phyloP scores from a whole-genome alignment of 2,113 vertebrate species.

The Corythaixoides concolor region DNA sequence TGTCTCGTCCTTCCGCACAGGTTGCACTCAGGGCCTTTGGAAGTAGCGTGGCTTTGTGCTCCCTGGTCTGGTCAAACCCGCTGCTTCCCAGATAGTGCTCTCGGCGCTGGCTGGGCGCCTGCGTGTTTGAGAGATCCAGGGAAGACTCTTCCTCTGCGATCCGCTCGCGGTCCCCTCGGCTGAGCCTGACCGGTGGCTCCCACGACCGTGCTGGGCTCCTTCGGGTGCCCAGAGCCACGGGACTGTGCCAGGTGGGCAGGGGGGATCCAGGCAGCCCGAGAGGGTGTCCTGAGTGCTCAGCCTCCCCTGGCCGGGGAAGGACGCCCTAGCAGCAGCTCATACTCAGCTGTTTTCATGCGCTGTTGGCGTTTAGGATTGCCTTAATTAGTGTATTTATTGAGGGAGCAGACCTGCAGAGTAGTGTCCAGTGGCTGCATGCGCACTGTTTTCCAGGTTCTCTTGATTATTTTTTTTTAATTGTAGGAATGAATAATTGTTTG shows the following conservation, averaged over 20 bases:
- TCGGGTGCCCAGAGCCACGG: no score
- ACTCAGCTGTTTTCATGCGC: background rate
- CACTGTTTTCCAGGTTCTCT: background rate
- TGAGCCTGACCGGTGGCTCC: background rate
- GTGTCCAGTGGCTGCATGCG: background rate
- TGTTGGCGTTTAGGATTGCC: background rate
- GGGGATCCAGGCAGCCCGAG: no score
- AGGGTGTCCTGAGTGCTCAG: background rate
- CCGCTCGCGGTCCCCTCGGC: no score
- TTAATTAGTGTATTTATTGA: background rate
- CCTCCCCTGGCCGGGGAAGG: background rate
- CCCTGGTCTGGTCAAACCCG: fast-evolving
- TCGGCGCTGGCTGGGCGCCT: background rate
- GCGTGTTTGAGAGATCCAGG: background rate
- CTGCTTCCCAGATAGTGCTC: background rate
- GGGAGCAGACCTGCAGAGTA: background rate
- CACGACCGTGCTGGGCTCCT: no score
- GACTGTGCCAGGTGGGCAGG: background rate
- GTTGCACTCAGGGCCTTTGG: fast-evolving
- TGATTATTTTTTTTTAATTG: background rate
- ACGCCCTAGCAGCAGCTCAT: background rate
- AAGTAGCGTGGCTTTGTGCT: background rate
- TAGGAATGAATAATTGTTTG: background rate
- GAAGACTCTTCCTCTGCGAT: background rate
- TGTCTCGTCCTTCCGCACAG: fast-evolving